phyloP scores from a whole-genome alignment of 2,797 vertebrate species.

The Buphagus erythrorhynchus region DNA sequence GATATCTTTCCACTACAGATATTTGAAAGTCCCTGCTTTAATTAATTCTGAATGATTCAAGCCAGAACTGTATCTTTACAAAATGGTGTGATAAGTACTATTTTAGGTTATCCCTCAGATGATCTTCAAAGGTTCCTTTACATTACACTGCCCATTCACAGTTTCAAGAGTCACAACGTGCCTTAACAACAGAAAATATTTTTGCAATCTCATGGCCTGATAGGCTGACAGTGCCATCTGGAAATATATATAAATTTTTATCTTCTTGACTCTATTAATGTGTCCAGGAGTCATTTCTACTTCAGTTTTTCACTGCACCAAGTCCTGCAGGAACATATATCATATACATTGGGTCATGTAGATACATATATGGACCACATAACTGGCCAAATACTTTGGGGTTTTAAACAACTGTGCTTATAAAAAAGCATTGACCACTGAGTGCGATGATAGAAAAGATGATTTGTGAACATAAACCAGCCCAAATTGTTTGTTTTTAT shows the following conservation, averaged over 20 bases:
- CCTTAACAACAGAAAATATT: background rate
- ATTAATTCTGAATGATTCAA: background rate
- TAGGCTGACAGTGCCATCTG: background rate
- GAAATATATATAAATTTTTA: background rate
- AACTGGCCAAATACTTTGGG: fast-evolving
- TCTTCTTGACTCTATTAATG: too few species aligned
- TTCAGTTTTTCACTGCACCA: background rate
- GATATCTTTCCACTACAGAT: background rate
- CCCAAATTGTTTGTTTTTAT: background rate
- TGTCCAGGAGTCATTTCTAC: background rate
- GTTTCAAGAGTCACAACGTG: background rate
- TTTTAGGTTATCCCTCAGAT: background rate
- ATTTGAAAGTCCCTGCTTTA: background rate
- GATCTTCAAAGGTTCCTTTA: background rate
- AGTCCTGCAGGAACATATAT: background rate
- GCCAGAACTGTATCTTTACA: background rate
- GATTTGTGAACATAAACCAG: background rate
- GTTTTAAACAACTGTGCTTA: background rate
- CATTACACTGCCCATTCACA: background rate
- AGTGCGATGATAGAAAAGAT: background rate
- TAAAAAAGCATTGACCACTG: background rate
- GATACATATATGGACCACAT: background rate
- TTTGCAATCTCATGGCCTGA: background rate
- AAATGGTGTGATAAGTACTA: background rate
- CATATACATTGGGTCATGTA: background rate